These are phyloP conservation scores for Pyrgus malvae DNA, from an alignment of 2,888 invertebrate species.

Conservation along the genomic window DNA sequence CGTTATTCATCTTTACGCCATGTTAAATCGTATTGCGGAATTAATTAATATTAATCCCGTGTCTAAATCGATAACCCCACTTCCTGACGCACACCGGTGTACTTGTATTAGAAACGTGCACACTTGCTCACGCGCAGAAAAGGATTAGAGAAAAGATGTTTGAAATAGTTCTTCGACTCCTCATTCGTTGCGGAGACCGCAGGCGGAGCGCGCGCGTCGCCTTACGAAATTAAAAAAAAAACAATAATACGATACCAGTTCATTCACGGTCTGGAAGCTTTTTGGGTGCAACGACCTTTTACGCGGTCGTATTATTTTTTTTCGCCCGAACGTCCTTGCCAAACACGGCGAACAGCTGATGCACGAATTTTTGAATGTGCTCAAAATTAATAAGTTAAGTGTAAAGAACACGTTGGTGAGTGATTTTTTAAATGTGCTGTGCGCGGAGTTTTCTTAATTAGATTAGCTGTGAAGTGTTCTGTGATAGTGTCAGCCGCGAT, in stretches of 20 bases:
- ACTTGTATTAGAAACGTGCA: conserved; percentile 49
- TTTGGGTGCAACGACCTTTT: conserved; percentile 62
- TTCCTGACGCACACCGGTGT: conserved; percentile 53
- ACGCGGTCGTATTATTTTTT: conserved; percentile 47
- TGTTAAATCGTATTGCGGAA: conserved; percentile 32
- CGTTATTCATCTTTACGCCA: conserved; percentile 28
- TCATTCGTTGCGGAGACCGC: conserved; percentile 74
- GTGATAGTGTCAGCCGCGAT: conserved; percentile 12
- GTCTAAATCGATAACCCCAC: conserved; percentile 47
- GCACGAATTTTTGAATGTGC: conserved; percentile 37
- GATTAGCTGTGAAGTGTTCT: conserved; percentile 17
- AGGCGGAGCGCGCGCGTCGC: conserved; percentile 64
- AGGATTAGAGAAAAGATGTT: conserved; percentile 78
- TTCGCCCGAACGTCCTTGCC: conserved; percentile 60
- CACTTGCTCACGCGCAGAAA: conserved; percentile 65
- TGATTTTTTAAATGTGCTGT: conserved; percentile 19
- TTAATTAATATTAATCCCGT: conserved; percentile 46
- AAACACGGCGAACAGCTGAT: conserved; percentile 63
- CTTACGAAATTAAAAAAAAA: conserved; percentile 39
- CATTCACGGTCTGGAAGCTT: conserved; percentile 64
- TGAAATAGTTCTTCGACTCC: conserved; percentile 76
- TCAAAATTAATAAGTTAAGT: conserved; percentile 19
- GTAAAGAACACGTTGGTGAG: conserved; percentile 3
- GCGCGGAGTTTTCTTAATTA: conserved; percentile 16
- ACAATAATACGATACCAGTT: conserved; percentile 53